These are phyloP conservation scores for Leptinotarsa defecta DNA, from an alignment of 1,140 invertebrate species.

Conservation along the genomic window DNA sequence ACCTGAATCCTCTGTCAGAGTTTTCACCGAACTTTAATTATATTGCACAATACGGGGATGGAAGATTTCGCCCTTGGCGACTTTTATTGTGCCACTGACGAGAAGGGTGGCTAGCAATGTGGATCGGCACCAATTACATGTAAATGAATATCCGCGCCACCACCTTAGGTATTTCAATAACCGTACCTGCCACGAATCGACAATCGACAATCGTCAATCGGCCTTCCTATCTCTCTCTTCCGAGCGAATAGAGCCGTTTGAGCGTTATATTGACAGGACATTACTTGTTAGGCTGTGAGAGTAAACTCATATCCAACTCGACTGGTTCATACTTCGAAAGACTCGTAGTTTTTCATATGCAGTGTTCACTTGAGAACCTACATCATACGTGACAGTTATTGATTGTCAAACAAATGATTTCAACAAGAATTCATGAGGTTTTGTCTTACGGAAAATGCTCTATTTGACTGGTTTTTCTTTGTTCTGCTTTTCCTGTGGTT, in stretches of 20 bases:
- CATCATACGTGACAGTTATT: too few relatives aligned
- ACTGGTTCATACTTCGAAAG: too few relatives aligned
- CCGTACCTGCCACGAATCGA: constrained; percentile 46
- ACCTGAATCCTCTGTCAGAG: too few relatives aligned
- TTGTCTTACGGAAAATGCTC: too few relatives aligned
- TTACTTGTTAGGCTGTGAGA: background rate
- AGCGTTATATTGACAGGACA: constrained; percentile 17
- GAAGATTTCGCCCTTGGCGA: constrained; percentile 33
- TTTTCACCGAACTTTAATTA: background rate
- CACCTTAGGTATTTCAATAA: constrained; percentile 52
- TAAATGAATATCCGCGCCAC: constrained; percentile 52
- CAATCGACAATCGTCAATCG: constrained; percentile 28
- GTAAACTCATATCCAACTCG: too few relatives aligned
- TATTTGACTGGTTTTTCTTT: too few relatives aligned
- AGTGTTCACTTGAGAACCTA: too few relatives aligned
- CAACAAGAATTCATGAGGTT: too few relatives aligned
- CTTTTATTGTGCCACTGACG: constrained; percentile 34
- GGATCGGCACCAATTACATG: constrained; percentile 51
- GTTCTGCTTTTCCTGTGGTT: too few relatives aligned
- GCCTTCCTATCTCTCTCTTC: constrained; percentile 1
- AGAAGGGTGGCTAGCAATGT: constrained; percentile 18
- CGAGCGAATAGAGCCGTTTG: background rate
- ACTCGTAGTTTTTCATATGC: too few relatives aligned
- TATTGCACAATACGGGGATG: background rate
- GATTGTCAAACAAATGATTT: too few relatives aligned